Percentiles rank a stretch among this genome's conserved stretches.
phyloP scores from a whole-genome alignment of 2,113 vertebrate species.

The Silurus glanis region DNA sequence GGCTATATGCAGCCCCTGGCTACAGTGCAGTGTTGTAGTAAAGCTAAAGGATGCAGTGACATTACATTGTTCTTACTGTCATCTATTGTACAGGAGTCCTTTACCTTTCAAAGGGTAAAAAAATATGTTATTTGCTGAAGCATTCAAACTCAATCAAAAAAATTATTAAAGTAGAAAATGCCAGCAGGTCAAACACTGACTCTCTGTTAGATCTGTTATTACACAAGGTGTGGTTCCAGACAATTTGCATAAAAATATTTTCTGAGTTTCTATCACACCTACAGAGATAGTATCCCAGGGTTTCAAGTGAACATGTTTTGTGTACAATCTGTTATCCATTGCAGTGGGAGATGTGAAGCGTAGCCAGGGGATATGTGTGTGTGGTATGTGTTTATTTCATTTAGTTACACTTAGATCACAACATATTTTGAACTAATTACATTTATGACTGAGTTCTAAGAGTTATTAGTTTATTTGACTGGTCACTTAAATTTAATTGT shows the following conservation, averaged over 20 bases:
- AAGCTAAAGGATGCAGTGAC: not conserved
- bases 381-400: not conserved
- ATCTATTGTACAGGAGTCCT: not conserved
- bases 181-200: not conserved
- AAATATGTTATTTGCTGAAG: not conserved
- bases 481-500: not conserved
- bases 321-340: not conserved
- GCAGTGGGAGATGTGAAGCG: not conserved
- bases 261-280: not conserved
- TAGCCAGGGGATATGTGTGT: not conserved
- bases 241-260: slow-evolving; percentile 26
- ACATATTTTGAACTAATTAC: not conserved
- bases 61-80: not conserved
- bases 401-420: not conserved
- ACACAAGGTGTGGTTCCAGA: not conserved
- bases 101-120: not conserved
- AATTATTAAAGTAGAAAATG: not conserved
- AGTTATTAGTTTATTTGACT: not conserved
- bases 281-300: not conserved
- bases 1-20: slow-evolving; percentile 64
- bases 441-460: not conserved
- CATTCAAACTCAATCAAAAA: not conserved
- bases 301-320: not conserved
- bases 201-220: not conserved
- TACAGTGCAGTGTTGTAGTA: not conserved